Evolutionary conservation across 2,113 vertebrate genomes (phyloP).

Genomic region (Cygnus atratus): DNA sequence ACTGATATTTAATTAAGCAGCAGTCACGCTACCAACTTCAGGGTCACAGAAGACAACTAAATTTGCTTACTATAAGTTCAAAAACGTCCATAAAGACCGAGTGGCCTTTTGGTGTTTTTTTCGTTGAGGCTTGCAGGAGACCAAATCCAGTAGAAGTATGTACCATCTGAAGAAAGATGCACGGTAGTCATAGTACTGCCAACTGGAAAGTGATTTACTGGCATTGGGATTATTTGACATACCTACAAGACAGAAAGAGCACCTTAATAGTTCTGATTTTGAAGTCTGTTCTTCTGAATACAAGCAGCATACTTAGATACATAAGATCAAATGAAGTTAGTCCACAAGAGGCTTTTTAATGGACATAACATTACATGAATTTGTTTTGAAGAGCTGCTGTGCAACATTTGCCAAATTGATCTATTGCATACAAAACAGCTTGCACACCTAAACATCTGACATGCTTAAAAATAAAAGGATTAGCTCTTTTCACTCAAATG

Average conservation of each 20-base stretch:
- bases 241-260: slow-evolving; percentile 75
- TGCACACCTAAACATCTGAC: neutral
- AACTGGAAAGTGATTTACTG: slow-evolving; percentile 91
- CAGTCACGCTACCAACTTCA: neutral
- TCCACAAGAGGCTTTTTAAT: neutral
- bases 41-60: neutral
- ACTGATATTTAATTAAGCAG: neutral
- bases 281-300: neutral
- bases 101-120: slow-evolving; percentile 97
- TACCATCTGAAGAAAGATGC: slow-evolving; percentile 95
- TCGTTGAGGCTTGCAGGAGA: slow-evolving; percentile 97
- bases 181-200: slow-evolving; percentile 96
- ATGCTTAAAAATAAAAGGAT: neutral
- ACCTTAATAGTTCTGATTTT: neutral
- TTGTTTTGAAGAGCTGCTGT: neutral
- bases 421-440: neutral
- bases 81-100: slow-evolving; percentile 99
- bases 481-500: neutral
- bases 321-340: neutral
- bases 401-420: neutral
- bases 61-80: slow-evolving; percentile 85
- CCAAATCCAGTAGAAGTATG: slow-evolving; percentile 98
- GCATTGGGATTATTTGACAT: slow-evolving; percentile 92
- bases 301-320: neutral
- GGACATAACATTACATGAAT: neutral